phyloP scores from a whole-genome alignment of 2,888 invertebrate genomes.

The Sminthurinus aureus region DNA sequence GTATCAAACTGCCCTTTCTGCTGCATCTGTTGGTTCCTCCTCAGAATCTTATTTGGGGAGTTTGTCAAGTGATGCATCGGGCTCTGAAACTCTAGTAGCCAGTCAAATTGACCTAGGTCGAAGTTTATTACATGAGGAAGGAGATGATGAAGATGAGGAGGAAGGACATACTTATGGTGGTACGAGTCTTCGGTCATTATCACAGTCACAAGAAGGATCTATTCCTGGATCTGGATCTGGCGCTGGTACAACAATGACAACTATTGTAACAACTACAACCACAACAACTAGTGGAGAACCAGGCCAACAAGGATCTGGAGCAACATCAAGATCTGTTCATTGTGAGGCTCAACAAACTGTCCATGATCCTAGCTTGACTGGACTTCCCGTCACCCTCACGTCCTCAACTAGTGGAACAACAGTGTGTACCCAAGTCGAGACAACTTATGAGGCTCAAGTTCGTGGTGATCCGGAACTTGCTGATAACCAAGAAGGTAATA shows the following conservation, averaged over 20 bases:
- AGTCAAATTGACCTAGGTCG: constrained; percentile 84
- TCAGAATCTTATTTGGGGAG: constrained; percentile 57
- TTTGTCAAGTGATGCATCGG: constrained; percentile 61
- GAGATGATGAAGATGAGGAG: constrained; percentile 64
- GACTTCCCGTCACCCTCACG: constrained; percentile 58
- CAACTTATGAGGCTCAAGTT: constrained; percentile 58
- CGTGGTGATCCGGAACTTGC: constrained; percentile 59
- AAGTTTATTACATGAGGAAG: constrained; percentile 73
- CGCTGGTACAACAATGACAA: background rate
- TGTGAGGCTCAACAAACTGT: constrained; percentile 52
- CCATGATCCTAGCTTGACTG: constrained; percentile 39
- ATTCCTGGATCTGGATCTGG: background rate
- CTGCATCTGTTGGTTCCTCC: constrained; percentile 52
- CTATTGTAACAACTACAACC: background rate
- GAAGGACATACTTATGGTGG: background rate
- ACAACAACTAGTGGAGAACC: background rate
- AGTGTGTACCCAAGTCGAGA: constrained; percentile 59
- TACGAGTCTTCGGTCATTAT: background rate
- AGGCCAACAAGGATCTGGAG: background rate
- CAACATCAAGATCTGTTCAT: constrained; percentile 49
- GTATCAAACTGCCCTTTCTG: constrained; percentile 57
- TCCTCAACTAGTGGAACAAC: constrained; percentile 57
- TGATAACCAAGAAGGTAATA: constrained; percentile 66
- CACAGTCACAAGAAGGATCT: background rate
- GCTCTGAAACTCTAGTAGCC: constrained; percentile 91